Base-by-base conservation (phyloP, 2,113 vertebrate genomes). In the Eretmochelys imbricata region DNA sequence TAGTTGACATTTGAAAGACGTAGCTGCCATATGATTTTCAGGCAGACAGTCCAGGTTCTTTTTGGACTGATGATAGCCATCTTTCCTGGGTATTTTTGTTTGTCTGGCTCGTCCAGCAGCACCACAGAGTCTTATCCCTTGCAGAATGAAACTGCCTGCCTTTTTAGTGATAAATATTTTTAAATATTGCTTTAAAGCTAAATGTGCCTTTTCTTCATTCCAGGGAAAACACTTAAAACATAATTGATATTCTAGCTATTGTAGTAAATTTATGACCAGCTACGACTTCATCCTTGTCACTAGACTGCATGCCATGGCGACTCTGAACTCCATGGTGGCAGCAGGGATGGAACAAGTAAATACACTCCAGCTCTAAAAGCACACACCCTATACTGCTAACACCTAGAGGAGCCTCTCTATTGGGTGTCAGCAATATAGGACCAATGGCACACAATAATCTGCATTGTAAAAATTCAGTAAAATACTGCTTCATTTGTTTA, bases 131-230 rank as follows among this genome's bases (percentile, higher is more conserved):
- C 57, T 42, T 42, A 11, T 75, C n/a, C 69, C 69, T 38, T 75
- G 42, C 75, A 75, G 38, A 75, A 75, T 24, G 19, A 75, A 75
- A 42, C 22, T 22, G 25, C 46, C 25, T 78, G 42, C 22, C 25
- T 7, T 27, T 78, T 27, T 29, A 27, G 75, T 48, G 75, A 27
- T 48, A 16, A 14, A 92, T 95, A 95, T 93, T 65, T 69, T 94
- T 90, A 95, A 96, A 89, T 90, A 85, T 90, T 95, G 94, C 95
- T 96, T 65, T 85, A 92, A 96, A 94, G 91, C 95, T 95, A 65
- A 89, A 65, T 89, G 9, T 50, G 89, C 89, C 93, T 79, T 31
- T 85, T 89, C 89, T 89, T 84, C 87, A 92, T 85, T 95, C 0
- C 3, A 84, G 10, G 88, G 94, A 92, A 48, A 78, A 48, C 75